Evolutionary conservation across 2,797 vertebrate genomes (phyloP).

Genomic region (Martes flavigula): DNA sequence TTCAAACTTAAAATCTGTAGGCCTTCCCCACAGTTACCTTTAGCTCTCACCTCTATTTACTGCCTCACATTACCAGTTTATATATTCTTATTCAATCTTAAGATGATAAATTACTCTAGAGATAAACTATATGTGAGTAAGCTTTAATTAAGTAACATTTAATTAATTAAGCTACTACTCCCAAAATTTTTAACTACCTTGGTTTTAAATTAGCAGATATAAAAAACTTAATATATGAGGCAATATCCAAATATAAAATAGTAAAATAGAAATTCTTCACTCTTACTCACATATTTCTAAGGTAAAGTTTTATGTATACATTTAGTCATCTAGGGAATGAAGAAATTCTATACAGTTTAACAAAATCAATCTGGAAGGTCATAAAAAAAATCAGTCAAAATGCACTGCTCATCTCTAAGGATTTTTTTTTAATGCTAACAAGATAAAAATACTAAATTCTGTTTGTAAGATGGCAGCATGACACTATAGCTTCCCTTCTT

Average conservation of each 20-base stretch:
- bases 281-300: neutral
- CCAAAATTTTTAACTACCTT: neutral
- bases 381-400: neutral
- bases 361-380: neutral
- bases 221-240: neutral
- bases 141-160: neutral
- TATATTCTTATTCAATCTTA: neutral
- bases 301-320: neutral
- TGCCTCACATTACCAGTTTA: neutral
- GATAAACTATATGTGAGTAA: neutral
- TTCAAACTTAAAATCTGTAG: neutral
- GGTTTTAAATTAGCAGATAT: neutral
- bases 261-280: neutral
- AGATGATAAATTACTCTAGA: constrained; percentile 11
- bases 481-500: neutral
- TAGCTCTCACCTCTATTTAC: neutral
- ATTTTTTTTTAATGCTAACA: no score
- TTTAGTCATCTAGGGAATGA: neutral
- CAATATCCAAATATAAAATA: neutral
- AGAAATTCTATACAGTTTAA: neutral
- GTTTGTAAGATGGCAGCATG: neutral
- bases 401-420: neutral
- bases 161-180: neutral
- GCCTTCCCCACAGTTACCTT: neutral
- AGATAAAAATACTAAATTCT: neutral